These are phyloP conservation scores for Watsonalla binaria DNA, from an alignment of 2,888 invertebrate genomes.

Conservation along the genomic window DNA sequence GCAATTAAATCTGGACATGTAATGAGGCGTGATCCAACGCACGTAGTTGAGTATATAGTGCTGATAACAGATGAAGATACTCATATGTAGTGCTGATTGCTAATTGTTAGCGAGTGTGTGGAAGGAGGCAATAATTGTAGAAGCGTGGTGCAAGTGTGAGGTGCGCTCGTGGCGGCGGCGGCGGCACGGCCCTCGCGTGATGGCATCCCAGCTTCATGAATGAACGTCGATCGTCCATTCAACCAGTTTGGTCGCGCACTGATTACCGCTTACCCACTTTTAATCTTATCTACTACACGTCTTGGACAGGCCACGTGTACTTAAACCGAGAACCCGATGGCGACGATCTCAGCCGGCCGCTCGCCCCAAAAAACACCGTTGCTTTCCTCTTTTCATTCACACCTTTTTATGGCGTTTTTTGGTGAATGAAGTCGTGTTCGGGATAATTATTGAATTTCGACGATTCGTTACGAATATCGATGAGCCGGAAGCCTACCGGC, in stretches of 20 bases:
- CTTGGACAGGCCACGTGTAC: slow-evolving; percentile 48
- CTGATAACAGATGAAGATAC: background rate
- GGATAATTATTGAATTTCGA: slow-evolving; percentile 78
- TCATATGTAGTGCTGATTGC: background rate
- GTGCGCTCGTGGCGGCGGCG: slow-evolving; percentile 18
- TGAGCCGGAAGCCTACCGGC: slow-evolving; percentile 73
- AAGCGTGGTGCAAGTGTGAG: slow-evolving; percentile 13
- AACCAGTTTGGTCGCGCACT: slow-evolving; percentile 75
- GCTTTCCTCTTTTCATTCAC: slow-evolving; percentile 74
- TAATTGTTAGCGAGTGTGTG: background rate
- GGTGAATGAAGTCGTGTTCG: slow-evolving; percentile 77
- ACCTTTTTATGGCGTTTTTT: slow-evolving; percentile 73
- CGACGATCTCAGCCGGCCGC: slow-evolving; percentile 32
- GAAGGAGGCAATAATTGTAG: background rate
- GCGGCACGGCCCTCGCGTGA: slow-evolving; percentile 49
- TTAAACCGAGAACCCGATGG: slow-evolving; percentile 28
- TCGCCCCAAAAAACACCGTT: slow-evolving; percentile 59
- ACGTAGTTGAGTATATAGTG: background rate
- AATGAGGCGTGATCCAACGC: slow-evolving; percentile 5
- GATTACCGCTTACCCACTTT: slow-evolving; percentile 66
- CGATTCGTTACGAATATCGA: slow-evolving; percentile 78
- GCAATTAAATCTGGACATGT: slow-evolving; percentile 13
- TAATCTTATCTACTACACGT: slow-evolving; percentile 71
- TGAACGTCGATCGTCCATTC: slow-evolving; percentile 65
- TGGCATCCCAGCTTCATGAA: slow-evolving; percentile 70